phyloP scores from a whole-genome alignment of 2,797 vertebrate species.

The Margarornis squamiger region DNA sequence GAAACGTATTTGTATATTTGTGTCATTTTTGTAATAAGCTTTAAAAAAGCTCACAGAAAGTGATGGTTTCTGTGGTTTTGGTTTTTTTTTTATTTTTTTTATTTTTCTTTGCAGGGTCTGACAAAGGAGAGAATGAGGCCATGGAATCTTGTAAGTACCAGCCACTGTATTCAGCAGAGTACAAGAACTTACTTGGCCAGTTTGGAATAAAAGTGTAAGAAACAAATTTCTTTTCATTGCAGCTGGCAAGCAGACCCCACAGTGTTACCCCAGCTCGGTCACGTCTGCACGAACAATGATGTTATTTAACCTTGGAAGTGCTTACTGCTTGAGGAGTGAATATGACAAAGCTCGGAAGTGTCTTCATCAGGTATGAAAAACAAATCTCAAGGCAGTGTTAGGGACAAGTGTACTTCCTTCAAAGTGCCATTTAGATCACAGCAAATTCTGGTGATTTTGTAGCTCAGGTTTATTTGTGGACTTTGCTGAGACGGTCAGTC shows the following conservation, averaged over 20 bases:
- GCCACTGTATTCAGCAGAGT: not conserved
- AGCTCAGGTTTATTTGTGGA: not conserved
- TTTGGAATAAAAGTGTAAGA: not conserved
- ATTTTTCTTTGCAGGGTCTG: conserved; percentile 82
- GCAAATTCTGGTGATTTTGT: not conserved
- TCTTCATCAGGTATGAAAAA: conserved; percentile 88
- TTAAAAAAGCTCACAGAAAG: not conserved
- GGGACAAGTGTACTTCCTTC: not conserved
- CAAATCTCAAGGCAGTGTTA: not conserved
- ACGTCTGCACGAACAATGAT: conserved; percentile 92
- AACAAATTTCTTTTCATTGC: not conserved
- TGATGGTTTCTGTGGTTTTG: not conserved
- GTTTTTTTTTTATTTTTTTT: not conserved
- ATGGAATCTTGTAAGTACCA: conserved; percentile 91
- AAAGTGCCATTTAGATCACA: not conserved
- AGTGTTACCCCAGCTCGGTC: conserved; percentile 95
- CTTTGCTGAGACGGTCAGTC: not conserved
- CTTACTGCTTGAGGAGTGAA: conserved; percentile 95
- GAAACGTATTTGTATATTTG: not conserved
- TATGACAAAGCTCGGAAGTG: conserved; percentile 98
- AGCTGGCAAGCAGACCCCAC: conserved; percentile 93
- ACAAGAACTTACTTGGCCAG: not conserved
- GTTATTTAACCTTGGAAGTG: conserved; percentile 97
- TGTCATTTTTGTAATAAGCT: not conserved
- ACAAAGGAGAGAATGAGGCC: conserved; percentile 93